These are phyloP conservation scores for Dreissena rostriformis DNA, from an alignment of 1,140 invertebrate species.

Conservation along the genomic window DNA sequence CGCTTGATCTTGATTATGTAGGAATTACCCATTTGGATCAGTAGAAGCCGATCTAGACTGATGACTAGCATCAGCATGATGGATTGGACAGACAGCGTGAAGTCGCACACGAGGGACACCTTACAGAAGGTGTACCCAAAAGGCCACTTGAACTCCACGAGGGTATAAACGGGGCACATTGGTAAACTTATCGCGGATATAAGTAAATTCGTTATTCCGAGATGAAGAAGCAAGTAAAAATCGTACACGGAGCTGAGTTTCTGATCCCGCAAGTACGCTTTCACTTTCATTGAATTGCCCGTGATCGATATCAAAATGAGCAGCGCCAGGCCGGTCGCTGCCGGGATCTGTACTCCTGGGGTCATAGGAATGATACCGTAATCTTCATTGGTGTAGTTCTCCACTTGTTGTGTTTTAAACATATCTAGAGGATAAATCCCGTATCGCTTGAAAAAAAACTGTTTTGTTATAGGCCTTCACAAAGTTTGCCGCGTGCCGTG, in stretches of 20 bases:
- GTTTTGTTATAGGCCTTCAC: no score
- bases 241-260: conserved; percentile 62
- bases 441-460: no score
- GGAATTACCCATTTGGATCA: conserved; percentile 55
- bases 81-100: conserved; percentile 63
- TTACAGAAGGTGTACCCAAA: conserved; percentile 69
- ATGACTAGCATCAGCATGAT: conserved; percentile 66
- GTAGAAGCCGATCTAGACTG: conserved; percentile 64
- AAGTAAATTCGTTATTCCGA: conserved; percentile 71
- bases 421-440: no score
- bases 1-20: conserved; percentile 56
- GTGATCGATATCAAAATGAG: no score
- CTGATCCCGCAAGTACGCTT: no score
- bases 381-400: no score
- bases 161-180: conserved; percentile 60
- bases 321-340: no score
- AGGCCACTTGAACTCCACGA: conserved; percentile 53
- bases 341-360: no score
- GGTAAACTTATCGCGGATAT: conserved; percentile 68
- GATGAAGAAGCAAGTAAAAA: conserved; percentile 68
- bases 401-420: no score
- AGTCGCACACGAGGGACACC: conserved; percentile 66
- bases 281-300: no score
- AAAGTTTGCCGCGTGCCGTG: no score
- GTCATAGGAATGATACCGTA: no score